These are phyloP conservation scores for Bos javanicus DNA, from an alignment of 2,113 vertebrate species.

Conservation along the genomic window DNA sequence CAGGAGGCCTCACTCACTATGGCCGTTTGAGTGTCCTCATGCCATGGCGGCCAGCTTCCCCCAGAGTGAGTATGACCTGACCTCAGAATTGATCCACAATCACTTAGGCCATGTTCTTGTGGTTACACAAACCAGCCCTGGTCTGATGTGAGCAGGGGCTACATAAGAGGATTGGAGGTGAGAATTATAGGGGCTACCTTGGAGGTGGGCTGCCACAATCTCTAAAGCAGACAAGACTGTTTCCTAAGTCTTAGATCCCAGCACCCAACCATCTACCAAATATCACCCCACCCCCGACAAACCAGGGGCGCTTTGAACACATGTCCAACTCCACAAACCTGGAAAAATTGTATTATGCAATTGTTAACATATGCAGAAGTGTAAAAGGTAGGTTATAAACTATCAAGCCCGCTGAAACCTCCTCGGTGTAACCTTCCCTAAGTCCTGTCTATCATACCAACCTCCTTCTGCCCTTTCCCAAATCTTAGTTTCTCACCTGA, in stretches of 20 bases:
- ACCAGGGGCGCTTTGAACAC: not conserved
- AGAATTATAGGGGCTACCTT: not conserved
- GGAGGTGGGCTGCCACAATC: not conserved
- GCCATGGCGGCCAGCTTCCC: not conserved
- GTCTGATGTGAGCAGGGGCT: no score
- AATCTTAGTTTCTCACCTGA: not conserved
- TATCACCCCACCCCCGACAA: no score
- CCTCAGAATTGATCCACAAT: fast-evolving
- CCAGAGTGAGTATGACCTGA: not conserved
- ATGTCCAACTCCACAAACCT: not conserved
- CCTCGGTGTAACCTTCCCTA: not conserved
- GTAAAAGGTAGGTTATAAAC: no score
- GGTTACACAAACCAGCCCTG: not conserved
- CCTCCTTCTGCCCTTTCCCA: not conserved
- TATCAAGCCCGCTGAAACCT: fast-evolving
- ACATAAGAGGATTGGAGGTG: not conserved
- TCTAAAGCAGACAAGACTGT: not conserved
- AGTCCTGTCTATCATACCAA: fast-evolving
- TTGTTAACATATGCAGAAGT: not conserved
- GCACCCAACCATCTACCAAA: not conserved
- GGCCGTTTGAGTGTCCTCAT: fast-evolving
- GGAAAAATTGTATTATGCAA: not conserved
- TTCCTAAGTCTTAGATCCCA: not conserved
- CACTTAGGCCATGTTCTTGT: not conserved
- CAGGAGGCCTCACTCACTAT: not conserved